Evolutionary conservation across 2,113 vertebrate species (phyloP).

Genomic region (Caloenas nicobarica): DNA sequence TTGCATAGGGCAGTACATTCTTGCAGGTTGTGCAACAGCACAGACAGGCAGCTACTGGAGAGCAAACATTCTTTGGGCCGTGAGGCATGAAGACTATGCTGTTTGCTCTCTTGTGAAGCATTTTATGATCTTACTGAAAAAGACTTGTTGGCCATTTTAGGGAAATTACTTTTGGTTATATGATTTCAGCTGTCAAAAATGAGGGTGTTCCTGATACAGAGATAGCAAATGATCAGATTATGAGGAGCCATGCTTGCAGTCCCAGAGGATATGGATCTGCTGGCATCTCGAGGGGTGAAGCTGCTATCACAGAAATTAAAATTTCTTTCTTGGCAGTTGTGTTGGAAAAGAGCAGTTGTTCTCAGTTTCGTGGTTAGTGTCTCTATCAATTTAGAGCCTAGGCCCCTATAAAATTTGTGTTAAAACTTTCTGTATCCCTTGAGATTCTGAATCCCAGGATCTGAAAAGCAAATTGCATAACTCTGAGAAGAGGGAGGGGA

Average conservation of each 20-base stretch:
- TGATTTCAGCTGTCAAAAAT: neutral
- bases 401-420: neutral
- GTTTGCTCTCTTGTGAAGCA: neutral
- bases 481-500: neutral
- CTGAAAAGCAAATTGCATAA: neutral
- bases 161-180: neutral
- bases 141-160: neutral
- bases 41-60: neutral
- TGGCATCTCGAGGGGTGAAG: neutral
- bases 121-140: slow-evolving; percentile 16
- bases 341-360: neutral
- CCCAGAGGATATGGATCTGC: neutral
- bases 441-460: neutral
- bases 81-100: slow-evolving; percentile 8
- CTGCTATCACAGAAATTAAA: neutral
- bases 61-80: neutral
- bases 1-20: neutral
- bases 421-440: neutral
- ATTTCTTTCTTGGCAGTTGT: neutral
- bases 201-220: neutral
- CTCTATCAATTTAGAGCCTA: neutral
- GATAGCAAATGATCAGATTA: neutral
- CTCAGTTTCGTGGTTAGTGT: neutral
- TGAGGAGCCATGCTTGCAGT: neutral
- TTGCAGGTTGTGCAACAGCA: neutral